Evolutionary conservation across 92 coral and sea anemone species (phyloP), one percentile per base, ranked within the genome.

Genomic region (Diadumene lineata): DNA sequence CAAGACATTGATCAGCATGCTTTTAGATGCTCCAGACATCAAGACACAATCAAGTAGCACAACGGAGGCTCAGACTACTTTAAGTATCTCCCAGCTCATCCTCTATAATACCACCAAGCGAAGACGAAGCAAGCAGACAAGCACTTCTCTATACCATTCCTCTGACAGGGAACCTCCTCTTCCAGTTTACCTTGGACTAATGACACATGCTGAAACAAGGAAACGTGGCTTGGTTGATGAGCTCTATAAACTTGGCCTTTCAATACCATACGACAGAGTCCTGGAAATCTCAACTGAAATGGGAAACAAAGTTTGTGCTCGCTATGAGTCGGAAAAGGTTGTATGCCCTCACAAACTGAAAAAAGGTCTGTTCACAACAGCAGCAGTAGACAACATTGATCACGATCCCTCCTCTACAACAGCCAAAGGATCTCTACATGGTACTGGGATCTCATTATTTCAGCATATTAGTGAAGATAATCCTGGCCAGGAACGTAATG

Each of bases 361-460:
- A 0, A 68, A 43, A 50, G 29, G 31, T 0, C 62, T 79, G 34
- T 79, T 83, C 43, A 87, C 88, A 43, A 83, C 89, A 0, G 84
- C 84, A 22, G 84, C 91, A 23, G 82, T 89, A 50, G 96, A 89
- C 62, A 86, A 89, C 30, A 82, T 89, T 21, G 96, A 89, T 81
- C 88, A 88, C 73, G 84, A 88, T 60, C 87, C 87, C 4, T 80
- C 82, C 50, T 84, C 87, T 11, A 33, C 66, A 8, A 82, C 82
- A 0, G 82, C 87, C 11, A 82, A 82, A 17, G 87, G 82, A 31
- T 46, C 87, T 21, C 76, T 82, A 44, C 87, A 82, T 51, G 87
- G 82, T 56, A 76, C 70, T 19, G 72, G 80, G 0, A 75, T 75
- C 32, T 87, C 81, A 63, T 33, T 87, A 55, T 87, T 78, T 66